Conservation (phyloP, 2,888 invertebrate species). For the Rhaphigaster nebulosa region DNA sequence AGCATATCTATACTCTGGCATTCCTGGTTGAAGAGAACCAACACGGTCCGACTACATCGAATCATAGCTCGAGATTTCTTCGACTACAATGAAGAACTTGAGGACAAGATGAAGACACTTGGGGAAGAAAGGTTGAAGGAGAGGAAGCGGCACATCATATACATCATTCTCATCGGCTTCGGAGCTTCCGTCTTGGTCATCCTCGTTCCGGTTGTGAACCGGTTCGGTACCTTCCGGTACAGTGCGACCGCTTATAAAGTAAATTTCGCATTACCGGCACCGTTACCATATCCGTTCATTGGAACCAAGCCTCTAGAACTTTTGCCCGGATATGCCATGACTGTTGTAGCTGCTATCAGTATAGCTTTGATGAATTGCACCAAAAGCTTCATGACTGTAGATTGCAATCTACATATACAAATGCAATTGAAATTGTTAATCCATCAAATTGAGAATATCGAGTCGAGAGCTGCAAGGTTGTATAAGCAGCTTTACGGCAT, state of each 20-base stretch:
- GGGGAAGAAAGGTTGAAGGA: background rate
- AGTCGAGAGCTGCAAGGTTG: background rate
- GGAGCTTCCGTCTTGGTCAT: background rate
- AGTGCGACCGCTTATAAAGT: background rate
- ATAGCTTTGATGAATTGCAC: background rate
- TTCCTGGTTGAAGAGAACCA: background rate
- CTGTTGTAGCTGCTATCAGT: background rate
- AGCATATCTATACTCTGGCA: background rate
- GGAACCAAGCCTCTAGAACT: background rate
- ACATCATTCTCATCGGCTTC: background rate
- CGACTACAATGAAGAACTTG: background rate
- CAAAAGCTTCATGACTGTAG: background rate
- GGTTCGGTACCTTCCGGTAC: constrained; percentile 9
- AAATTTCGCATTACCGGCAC: background rate
- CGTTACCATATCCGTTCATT: background rate
- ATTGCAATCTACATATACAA: background rate
- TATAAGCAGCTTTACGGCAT: background rate
- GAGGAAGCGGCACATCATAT: background rate
- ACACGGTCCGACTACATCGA: background rate
- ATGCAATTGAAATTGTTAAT: background rate
- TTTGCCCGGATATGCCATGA: background rate
- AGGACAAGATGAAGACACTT: background rate
- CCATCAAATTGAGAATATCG: background rate
- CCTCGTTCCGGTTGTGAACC: background rate
- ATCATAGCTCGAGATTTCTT: background rate